phyloP scores from a whole-genome alignment of 1,140 invertebrate species.

The Drosophila aff. region DNA sequence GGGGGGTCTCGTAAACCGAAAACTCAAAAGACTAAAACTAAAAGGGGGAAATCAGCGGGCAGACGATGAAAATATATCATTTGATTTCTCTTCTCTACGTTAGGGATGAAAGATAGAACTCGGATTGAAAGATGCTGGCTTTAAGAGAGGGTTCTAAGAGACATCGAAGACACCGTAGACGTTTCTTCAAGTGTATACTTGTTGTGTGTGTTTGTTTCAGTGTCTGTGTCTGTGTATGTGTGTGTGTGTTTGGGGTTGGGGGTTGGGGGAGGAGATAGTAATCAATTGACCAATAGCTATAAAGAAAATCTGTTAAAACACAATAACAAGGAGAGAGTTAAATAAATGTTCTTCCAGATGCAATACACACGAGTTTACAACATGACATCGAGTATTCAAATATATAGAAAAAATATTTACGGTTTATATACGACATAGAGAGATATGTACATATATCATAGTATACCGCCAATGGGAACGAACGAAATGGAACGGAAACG shows the following conservation, averaged over 20 bases:
- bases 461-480: slow-evolving; percentile 43
- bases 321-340: slow-evolving; percentile 67
- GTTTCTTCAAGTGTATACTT: slow-evolving; percentile 31
- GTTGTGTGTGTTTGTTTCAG: slow-evolving; percentile 35
- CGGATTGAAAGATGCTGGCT: slow-evolving; percentile 25
- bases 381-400: slow-evolving; percentile 73
- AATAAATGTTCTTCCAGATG: slow-evolving; percentile 60
- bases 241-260: not conserved
- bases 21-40: slow-evolving; percentile 35
- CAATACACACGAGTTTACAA: slow-evolving; percentile 68
- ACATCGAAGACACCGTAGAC: slow-evolving; percentile 19
- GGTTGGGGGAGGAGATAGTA: slow-evolving; percentile 24
- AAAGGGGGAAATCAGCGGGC: slow-evolving; percentile 2
- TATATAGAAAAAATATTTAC: slow-evolving; percentile 42
- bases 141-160: slow-evolving; percentile 6
- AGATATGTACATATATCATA: slow-evolving; percentile 60
- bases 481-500: slow-evolving; percentile 26
- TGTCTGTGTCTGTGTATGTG: slow-evolving; percentile 37
- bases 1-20: slow-evolving; percentile 28
- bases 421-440: slow-evolving; percentile 55
- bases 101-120: slow-evolving; percentile 21
- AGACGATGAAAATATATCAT: slow-evolving; percentile 11
- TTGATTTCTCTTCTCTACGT: not conserved
- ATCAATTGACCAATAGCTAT: slow-evolving; percentile 72
- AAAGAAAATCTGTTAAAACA: slow-evolving; percentile 69